Evolutionary conservation across 2,888 invertebrate genomes (phyloP), one percentile per base, ranked within the genome.

Genomic region (Tetropium fuscum): DNA sequence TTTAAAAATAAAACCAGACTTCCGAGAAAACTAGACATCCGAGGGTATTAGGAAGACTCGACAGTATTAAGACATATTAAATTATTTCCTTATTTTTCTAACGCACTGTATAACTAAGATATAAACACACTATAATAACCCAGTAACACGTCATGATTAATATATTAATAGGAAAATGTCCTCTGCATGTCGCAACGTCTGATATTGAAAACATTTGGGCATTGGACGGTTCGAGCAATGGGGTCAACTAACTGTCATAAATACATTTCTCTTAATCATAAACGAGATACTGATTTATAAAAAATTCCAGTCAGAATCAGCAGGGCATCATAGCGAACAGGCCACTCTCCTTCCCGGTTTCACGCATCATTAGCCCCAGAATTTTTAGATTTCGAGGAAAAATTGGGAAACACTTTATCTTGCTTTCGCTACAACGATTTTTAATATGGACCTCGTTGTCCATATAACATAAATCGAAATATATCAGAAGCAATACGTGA

Each of bases 331-430:
- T 49, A 58, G 49, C 30, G 41, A 56, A 56, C 53, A 43, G 53
- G 32, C 49, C 27, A 47, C 27, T 41, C 40, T 32, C 47, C 63
- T 66, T 57, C 62, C 68, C 60, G 66, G 67, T 75, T 74, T 74
- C 63, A 69, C 75, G 71, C 70, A 64, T 74, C 75, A 74, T 74
- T 75, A 74, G 72, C 68, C 65, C 53, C 65, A 53, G 59, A 55
- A 57, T 61, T 64, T 61, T 57, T 57, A 60, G 61, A 61, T 71
- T 65, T 55, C 64, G 64, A 54, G 62, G 67, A 63, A 63, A 70
- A 67, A 73, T 64, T 73, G 73, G 70, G 74, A 76, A 75, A 76
- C 75, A 74, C 74, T 78, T 78, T 77, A 78, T 78, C 77, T 76
- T 72, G 69, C 72, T 77, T 74, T 75, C 77, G 78, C 73, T 76